Evolutionary conservation across 1,140 invertebrate genomes (phyloP), one percentile per base, ranked within the genome.

Genomic region (Drosophila teissieri): DNA sequence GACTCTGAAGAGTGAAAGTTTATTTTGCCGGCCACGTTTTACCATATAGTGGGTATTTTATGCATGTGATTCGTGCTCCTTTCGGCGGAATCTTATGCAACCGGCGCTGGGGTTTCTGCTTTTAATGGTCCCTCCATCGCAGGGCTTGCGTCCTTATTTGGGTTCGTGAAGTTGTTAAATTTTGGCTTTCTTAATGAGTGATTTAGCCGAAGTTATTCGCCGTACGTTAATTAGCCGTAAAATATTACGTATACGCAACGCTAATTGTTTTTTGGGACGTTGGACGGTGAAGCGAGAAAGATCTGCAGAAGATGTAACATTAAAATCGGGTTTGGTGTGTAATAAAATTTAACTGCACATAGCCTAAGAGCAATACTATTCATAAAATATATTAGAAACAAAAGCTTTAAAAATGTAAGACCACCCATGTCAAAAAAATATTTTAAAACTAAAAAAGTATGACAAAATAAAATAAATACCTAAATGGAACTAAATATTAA

Each of bases 1-100:
- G n/a, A 74, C 49, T 74, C 49, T 73, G 45, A 24, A 19, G 64
- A 80, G 81, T 85, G 81, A 85, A 85, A 85, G 81, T 85, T 85
- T 63, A 48, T 69, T 68, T 77, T 54, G 40, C 37, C 36, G 72
- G 36, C 67, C 49, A 73, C 44, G 45, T 56, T 69, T 80, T 76
- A 27, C 14, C 36, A 12, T 68, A 42, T 36, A 10, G 49, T 44
- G 34, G 24, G 19, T 55, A 40, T 55, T 27, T 14, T 64, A 64
- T 67, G 34, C 45, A 39, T 70, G 51, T 70, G 45, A 31, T 73
- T 55, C 63, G 67, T 76, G 62, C 78, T 86, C 78, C 81, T 86
- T 86, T 78, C 52, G 40, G 55, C 46, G 49, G 34, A 36, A 52
- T 60, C 77, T 84, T 84, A 84, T 67, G 62, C 72, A 84, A 85